Percentiles rank a stretch among this genome's conserved stretches.
These are phyloP conservation scores for Antechinus stuartii DNA, from an alignment of 2,113 vertebrate species.

Conservation along the genomic window DNA sequence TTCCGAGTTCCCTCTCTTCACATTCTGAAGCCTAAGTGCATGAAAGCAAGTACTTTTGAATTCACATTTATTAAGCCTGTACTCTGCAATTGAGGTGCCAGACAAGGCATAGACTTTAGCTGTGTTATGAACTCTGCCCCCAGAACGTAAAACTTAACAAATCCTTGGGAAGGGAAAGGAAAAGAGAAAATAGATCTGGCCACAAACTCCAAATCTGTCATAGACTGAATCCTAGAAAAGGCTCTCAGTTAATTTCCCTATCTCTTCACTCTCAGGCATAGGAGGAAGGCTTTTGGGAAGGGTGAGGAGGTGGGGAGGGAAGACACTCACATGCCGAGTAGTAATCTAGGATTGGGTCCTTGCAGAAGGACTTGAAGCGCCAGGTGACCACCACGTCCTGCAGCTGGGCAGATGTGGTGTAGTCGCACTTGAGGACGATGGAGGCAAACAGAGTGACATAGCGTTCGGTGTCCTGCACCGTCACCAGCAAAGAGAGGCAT, in stretches of 20 bases:
- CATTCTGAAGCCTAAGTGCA: neutral
- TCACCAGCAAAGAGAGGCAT: conserved; percentile 89
- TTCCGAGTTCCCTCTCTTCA: neutral
- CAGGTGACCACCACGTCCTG: conserved; percentile 94
- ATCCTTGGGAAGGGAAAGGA: neutral
- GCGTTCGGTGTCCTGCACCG: conserved; percentile 84
- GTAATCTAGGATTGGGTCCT: conserved; percentile 95
- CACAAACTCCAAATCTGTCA: neutral
- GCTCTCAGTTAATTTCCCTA: neutral
- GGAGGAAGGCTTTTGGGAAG: neutral
- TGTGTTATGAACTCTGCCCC: neutral
- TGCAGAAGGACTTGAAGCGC: conserved; percentile 97
- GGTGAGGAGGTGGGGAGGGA: neutral
- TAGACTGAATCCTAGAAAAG: neutral
- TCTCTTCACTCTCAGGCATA: neutral
- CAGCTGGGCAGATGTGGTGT: conserved; percentile 90
- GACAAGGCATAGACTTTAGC: neutral
- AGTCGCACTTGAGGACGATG: conserved; percentile 92
- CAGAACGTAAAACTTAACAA: neutral
- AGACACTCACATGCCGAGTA: conserved; percentile 90
- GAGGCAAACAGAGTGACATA: conserved; percentile 91
- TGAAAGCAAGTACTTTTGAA: neutral
- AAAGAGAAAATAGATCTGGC: neutral
- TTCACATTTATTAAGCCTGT: neutral
- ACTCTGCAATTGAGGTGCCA: neutral